These are phyloP conservation scores for Lepus oiostolus DNA, from an alignment of 2,797 vertebrate species.

Conservation along the genomic window DNA sequence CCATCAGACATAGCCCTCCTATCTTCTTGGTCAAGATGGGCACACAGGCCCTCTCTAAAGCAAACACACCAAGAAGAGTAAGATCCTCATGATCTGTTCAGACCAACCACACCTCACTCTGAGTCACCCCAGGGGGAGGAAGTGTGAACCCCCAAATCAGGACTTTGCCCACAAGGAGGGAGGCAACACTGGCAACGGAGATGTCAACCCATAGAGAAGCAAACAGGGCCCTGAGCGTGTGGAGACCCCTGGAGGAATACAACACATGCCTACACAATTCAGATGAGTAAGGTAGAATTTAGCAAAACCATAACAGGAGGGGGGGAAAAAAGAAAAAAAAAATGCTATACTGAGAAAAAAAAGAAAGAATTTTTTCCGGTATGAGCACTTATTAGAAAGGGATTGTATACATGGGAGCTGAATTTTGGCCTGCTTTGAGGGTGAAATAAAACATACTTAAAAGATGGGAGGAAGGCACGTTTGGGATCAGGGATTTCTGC, in stretches of 20 bases:
- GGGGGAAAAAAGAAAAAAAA: rapidly evolving
- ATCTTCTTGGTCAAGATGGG: background rate
- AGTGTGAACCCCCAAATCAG: background rate
- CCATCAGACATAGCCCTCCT: background rate
- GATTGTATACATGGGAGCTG: background rate
- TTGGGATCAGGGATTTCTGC: slow-evolving; percentile 66
- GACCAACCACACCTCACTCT: background rate
- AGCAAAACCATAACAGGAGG: background rate
- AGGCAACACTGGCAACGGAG: background rate
- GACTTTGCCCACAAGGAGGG: background rate
- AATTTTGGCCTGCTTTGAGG: slow-evolving; percentile 16
- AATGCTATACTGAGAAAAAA: background rate
- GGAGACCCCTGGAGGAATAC: background rate
- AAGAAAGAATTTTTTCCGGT: slow-evolving; percentile 14
- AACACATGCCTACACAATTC: background rate
- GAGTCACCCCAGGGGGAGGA: background rate
- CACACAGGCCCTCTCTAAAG: background rate
- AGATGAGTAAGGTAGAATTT: background rate
- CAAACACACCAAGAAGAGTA: background rate
- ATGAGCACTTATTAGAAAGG: background rate
- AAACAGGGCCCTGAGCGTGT: background rate
- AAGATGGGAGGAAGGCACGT: slow-evolving; percentile 61
- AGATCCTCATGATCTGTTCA: background rate
- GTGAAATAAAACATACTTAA: slow-evolving; percentile 63
- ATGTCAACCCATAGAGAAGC: background rate